Conservation (phyloP, 1,140 invertebrate species). For the Lysiphlebus fabarum region DNA sequence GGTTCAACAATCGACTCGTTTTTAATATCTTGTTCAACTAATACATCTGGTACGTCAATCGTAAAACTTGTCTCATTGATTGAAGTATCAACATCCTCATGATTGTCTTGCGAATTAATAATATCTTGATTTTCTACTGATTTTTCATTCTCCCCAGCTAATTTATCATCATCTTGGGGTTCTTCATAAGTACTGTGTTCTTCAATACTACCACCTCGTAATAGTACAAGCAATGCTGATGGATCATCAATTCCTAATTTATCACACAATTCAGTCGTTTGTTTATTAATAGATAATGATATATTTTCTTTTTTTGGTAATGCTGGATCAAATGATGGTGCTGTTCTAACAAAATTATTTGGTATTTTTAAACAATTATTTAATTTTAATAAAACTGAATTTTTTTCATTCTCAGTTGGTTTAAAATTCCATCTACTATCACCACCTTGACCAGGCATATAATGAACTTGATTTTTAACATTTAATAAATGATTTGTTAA, state of each 20-base stretch:
- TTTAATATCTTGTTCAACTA: too few relatives aligned
- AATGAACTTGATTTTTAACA: slow-evolving; percentile 65
- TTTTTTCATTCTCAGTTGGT: slow-evolving; percentile 73
- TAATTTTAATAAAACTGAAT: slow-evolving; percentile 65
- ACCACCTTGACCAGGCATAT: slow-evolving; percentile 75
- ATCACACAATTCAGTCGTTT: slow-evolving; percentile 80
- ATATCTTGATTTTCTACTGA: too few relatives aligned
- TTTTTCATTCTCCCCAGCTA: too few relatives aligned
- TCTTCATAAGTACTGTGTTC: background rate
- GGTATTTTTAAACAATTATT: slow-evolving; percentile 66
- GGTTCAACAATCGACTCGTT: too few relatives aligned
- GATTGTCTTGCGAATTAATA: too few relatives aligned
- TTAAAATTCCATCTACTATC: slow-evolving; percentile 72
- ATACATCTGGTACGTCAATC: too few relatives aligned
- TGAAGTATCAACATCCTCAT: too few relatives aligned
- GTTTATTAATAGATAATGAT: slow-evolving; percentile 68
- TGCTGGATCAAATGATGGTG: slow-evolving; percentile 61
- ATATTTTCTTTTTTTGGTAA: slow-evolving; percentile 36
- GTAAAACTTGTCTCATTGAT: too few relatives aligned
- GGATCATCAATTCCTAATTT: slow-evolving; percentile 78
- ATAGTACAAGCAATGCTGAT: slow-evolving; percentile 49
- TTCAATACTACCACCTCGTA: slow-evolving; percentile 22
- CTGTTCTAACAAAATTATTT: slow-evolving; percentile 74
- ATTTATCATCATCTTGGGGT: too few relatives aligned
- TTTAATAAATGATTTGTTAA: slow-evolving; percentile 85